Evolutionary conservation across 2,888 invertebrate species (phyloP).

Genomic region (Stomorhina lunata): DNA sequence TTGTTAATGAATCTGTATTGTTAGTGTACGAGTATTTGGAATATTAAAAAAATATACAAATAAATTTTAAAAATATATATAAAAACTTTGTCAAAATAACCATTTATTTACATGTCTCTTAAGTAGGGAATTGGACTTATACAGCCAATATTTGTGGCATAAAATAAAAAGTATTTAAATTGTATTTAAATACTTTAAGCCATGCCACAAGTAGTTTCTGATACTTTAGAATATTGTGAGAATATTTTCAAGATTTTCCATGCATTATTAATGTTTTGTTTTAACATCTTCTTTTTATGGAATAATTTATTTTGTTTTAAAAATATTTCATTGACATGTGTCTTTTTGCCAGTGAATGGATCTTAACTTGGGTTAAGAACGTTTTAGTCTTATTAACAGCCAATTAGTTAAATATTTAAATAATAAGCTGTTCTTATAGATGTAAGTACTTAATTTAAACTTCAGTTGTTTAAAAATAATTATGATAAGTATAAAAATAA

Average conservation of each 20-base stretch:
- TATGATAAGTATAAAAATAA: too few species aligned
- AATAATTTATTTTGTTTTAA: neutral
- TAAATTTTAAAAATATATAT: neutral
- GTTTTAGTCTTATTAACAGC: neutral
- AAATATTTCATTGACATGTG: neutral
- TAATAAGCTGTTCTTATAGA: neutral
- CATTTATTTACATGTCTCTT: slow-evolving; percentile 47
- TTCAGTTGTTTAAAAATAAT: too few species aligned
- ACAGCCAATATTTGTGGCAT: neutral
- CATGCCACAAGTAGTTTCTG: neutral
- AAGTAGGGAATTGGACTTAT: slow-evolving; percentile 39
- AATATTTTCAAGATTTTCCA: slow-evolving; percentile 9
- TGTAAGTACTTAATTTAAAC: too few species aligned
- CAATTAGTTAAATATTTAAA: neutral
- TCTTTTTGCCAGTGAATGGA: neutral
- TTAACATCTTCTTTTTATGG: neutral
- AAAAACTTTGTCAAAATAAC: slow-evolving; percentile 49
- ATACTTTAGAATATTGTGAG: slow-evolving; percentile 26
- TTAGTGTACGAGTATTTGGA: neutral
- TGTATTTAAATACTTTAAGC: slow-evolving; percentile 1
- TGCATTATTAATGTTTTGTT: neutral
- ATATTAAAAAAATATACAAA: neutral
- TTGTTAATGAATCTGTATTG: slow-evolving; percentile 57
- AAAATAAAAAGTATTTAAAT: neutral
- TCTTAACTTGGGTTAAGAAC: neutral